phyloP scores from a whole-genome alignment of 2,888 invertebrate species.

The Spatulosminthurus flaviceps region DNA sequence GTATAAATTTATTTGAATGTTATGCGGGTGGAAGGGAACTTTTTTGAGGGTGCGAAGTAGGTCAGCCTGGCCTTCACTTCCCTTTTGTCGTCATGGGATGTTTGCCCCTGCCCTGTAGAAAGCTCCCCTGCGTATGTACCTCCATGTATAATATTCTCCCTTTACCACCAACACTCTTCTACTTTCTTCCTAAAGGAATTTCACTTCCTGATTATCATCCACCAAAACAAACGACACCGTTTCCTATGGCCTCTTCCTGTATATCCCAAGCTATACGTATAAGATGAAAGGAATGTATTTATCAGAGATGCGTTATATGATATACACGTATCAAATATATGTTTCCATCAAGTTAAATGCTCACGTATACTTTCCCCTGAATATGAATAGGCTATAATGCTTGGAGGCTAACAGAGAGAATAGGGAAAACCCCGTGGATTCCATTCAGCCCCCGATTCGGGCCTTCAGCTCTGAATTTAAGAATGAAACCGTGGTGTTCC shows the following conservation, averaged over 20 bases:
- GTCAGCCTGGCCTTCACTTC: constrained; percentile 28
- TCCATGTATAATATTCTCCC: background rate
- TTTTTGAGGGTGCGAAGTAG: constrained; percentile 12
- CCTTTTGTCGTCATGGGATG: constrained; percentile 19
- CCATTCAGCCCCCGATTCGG: constrained; percentile 12
- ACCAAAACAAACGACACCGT: background rate
- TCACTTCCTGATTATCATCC: background rate
- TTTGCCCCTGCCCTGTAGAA: background rate
- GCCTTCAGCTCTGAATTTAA: background rate
- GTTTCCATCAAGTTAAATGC: too few relatives aligned
- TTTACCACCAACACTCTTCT: background rate
- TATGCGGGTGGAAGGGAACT: background rate
- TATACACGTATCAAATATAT: too few relatives aligned
- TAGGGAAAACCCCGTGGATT: background rate
- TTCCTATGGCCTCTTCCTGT: too few relatives aligned
- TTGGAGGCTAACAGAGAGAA: background rate
- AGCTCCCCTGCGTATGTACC: background rate
- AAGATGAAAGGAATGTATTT: too few relatives aligned
- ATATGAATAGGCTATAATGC: background rate
- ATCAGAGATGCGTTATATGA: too few relatives aligned
- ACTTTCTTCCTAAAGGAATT: background rate
- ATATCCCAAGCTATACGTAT: too few relatives aligned
- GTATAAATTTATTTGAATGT: background rate
- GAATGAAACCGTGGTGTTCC: background rate
- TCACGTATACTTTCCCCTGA: too few relatives aligned